A percentile compares a stretch with the other conserved stretches of the same genome.
Evolutionary conservation across 2,797 vertebrate genomes (phyloP).

Genomic region (Xenops minutus): DNA sequence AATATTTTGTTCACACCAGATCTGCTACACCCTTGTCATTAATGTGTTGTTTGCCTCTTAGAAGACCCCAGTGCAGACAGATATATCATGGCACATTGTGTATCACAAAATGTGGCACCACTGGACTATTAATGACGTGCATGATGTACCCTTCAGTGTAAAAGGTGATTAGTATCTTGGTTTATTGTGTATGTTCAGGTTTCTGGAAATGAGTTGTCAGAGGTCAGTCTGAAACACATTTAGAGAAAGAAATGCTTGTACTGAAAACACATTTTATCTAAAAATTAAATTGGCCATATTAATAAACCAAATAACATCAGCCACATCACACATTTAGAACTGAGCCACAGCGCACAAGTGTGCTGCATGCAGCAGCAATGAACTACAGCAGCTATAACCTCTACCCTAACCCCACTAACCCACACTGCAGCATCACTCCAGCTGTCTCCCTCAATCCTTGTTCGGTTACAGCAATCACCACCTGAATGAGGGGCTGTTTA

Average conservation of each 20-base stretch:
- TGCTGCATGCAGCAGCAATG: not conserved
- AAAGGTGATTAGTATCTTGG: not conserved
- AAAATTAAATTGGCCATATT: not conserved
- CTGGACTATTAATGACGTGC: not conserved
- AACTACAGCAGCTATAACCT: not conserved
- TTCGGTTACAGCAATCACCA: not conserved
- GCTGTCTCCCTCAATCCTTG: not conserved
- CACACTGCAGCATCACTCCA: not conserved
- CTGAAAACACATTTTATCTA: not conserved
- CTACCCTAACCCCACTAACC: not conserved
- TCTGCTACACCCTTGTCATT: not conserved
- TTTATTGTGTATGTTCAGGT: not conserved
- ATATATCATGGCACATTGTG: rapidly evolving
- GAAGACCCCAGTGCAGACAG: not conserved
- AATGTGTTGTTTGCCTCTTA: not conserved
- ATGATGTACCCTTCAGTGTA: not conserved
- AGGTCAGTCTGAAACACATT: not conserved
- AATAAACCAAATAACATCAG: not conserved
- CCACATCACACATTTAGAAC: not conserved
- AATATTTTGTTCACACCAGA: not conserved
- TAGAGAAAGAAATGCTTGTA: not conserved
- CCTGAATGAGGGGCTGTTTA: not conserved
- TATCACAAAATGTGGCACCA: not conserved
- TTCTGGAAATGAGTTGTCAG: not conserved
- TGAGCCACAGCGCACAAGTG: not conserved